phyloP scores from a whole-genome alignment of 23 tunicate species.

The Ciona savignyi region DNA sequence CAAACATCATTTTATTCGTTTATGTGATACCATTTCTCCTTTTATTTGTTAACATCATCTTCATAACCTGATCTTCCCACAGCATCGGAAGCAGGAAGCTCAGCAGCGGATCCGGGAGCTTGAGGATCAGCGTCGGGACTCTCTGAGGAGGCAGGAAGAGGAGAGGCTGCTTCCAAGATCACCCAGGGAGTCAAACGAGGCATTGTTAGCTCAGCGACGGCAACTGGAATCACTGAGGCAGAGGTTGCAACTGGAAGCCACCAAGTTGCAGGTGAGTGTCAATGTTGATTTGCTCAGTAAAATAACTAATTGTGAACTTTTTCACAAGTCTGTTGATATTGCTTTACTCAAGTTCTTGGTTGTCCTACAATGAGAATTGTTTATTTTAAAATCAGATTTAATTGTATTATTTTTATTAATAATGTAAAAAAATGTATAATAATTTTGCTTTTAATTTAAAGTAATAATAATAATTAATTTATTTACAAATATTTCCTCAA shows the following conservation, averaged over 20 bases:
- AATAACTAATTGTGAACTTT: background rate
- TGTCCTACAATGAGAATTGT: no score
- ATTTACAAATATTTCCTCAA: no score
- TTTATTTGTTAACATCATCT: background rate
- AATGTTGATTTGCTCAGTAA: background rate
- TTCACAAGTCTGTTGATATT: background rate
- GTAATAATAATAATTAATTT: no score
- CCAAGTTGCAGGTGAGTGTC: slow-evolving; percentile 56
- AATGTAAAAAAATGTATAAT: no score
- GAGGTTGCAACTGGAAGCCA: slow-evolving; percentile 69
- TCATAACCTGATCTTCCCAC: slow-evolving; percentile 3
- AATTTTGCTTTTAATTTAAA: no score
- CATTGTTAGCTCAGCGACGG: slow-evolving; percentile 42
- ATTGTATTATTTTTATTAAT: no score
- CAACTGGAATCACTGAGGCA: slow-evolving; percentile 76
- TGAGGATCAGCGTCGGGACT: slow-evolving; percentile 21
- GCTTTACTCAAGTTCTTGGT: background rate
- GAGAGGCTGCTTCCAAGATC: slow-evolving; percentile 1
- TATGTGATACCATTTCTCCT: background rate
- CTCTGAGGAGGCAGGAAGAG: slow-evolving; percentile 10
- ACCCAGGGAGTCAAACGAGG: slow-evolving; percentile 12
- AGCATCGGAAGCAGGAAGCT: slow-evolving; percentile 27
- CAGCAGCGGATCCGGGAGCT: slow-evolving; percentile 29
- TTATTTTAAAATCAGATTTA: no score
- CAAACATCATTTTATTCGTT: no score